These are phyloP conservation scores for Digitonthophagus gazella DNA, from an alignment of 2,888 invertebrate species.

Conservation along the genomic window DNA sequence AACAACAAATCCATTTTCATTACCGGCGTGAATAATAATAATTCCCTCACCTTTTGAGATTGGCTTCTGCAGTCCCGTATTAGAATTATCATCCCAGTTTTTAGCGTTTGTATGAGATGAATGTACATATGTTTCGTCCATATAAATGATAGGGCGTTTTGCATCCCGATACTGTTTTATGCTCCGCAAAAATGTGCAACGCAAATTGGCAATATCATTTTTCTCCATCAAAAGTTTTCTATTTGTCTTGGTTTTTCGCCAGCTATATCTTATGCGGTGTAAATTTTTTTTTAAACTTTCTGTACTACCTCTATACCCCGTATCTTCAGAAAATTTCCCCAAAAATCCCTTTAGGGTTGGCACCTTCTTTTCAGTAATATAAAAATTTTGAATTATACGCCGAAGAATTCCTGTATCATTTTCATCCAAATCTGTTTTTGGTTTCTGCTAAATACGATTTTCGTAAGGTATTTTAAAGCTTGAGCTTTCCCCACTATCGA, in stretches of 20 bases:
- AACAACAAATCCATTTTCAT: conserved; percentile 22
- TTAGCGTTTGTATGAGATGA: conserved; percentile 24
- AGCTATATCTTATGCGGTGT: conserved; percentile 17
- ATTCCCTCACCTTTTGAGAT: conserved; percentile 33
- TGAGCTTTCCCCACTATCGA: no score
- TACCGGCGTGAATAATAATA: conserved; percentile 28
- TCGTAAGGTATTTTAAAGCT: no score
- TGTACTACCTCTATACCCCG: background rate
- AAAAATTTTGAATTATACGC: background rate
- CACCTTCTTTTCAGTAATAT: background rate
- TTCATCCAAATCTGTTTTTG: no score
- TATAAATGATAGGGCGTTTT: conserved; percentile 24
- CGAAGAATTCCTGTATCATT: no score
- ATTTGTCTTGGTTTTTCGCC: conserved; percentile 20
- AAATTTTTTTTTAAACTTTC: conserved; percentile 11
- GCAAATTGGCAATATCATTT: conserved; percentile 5
- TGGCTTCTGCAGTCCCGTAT: conserved; percentile 26
- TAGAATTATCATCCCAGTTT: conserved; percentile 28
- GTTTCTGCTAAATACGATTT: no score
- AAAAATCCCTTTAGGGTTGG: no score
- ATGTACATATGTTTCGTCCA: conserved; percentile 27
- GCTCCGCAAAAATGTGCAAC: background rate
- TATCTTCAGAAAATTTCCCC: background rate
- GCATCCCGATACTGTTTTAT: conserved; percentile 12
- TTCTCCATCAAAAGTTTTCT: conserved; percentile 20